These are phyloP conservation scores for Leptinotarsa texana DNA, from an alignment of 1,140 invertebrate genomes.

Conservation along the genomic window DNA sequence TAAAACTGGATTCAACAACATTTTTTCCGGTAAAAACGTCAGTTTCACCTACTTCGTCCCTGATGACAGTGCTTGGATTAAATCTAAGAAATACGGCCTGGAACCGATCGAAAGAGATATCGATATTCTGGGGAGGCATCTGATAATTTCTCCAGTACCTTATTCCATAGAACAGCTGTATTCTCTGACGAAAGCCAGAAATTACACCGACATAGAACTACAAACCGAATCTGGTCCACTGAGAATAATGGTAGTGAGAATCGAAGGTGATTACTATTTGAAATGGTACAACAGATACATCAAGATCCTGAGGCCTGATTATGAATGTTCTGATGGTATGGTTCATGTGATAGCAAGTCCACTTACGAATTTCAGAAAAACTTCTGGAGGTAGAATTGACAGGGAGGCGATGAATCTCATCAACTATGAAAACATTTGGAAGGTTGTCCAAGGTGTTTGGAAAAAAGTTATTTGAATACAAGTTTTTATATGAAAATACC, in stretches of 20 bases:
- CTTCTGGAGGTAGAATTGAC: neutral
- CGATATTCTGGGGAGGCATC: slow-evolving; percentile 36
- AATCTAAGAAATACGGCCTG: slow-evolving; percentile 20
- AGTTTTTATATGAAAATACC: neutral
- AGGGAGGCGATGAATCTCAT: neutral
- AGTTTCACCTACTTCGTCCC: slow-evolving; percentile 43
- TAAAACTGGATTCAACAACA: slow-evolving; percentile 31
- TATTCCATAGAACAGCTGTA: slow-evolving; percentile 38
- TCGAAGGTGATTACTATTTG: slow-evolving; percentile 33
- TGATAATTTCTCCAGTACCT: slow-evolving; percentile 36
- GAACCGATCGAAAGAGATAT: slow-evolving; percentile 9
- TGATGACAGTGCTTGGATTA: slow-evolving; percentile 37
- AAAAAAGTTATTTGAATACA: slow-evolving; percentile 1
- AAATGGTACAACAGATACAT: slow-evolving; percentile 37
- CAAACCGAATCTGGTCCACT: slow-evolving; percentile 22
- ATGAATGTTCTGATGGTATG: slow-evolving; percentile 45
- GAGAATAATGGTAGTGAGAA: slow-evolving; percentile 20
- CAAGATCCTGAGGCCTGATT: slow-evolving; percentile 36
- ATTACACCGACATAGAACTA: slow-evolving; percentile 33
- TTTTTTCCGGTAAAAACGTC: slow-evolving; percentile 29
- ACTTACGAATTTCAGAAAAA: slow-evolving; percentile 8
- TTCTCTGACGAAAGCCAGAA: slow-evolving; percentile 30
- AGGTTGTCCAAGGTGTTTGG: neutral
- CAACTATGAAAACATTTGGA: neutral
- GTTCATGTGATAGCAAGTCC: slow-evolving; percentile 43